Percentiles rank a stretch among this genome's conserved stretches.
phyloP scores from a whole-genome alignment of 1,140 invertebrate species.

The Teleogryllus occipitalis region DNA sequence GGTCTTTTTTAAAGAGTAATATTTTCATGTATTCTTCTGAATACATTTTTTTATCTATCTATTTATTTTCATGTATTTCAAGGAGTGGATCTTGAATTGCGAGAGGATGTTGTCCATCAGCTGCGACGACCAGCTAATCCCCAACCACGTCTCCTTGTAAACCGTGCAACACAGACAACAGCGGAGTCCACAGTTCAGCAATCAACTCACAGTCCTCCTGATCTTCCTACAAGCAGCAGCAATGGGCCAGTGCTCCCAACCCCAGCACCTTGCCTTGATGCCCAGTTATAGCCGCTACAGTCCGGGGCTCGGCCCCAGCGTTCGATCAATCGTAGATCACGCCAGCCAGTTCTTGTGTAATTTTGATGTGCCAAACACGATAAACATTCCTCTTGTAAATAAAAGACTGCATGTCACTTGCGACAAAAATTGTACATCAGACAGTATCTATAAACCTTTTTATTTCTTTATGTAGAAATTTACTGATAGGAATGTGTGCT shows the following conservation, averaged over 20 bases:
- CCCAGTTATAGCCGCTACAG: not conserved
- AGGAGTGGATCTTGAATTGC: slow-evolving; percentile 16
- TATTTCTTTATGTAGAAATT: not conserved
- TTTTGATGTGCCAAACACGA: not conserved
- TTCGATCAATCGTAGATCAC: not conserved
- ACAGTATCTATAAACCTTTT: not conserved
- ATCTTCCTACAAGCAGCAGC: not conserved
- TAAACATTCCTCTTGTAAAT: too few species aligned
- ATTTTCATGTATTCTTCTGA: not conserved
- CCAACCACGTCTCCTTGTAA: not conserved
- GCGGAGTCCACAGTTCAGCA: not conserved
- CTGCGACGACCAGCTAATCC: not conserved
- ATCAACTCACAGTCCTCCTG: not conserved
- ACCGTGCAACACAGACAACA: slow-evolving; percentile 9
- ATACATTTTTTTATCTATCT: not conserved
- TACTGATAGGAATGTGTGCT: not conserved
- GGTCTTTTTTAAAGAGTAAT: not conserved
- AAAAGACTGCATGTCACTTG: not conserved
- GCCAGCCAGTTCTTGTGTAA: not conserved
- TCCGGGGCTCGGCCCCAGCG: too few species aligned
- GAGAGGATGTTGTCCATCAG: slow-evolving; percentile 14
- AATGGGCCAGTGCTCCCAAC: not conserved
- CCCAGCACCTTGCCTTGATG: not conserved
- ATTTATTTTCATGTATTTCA: not conserved
- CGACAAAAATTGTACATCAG: not conserved